These are phyloP conservation scores for Nannobrachium achirus DNA, from an alignment of 2,113 vertebrate genomes.

Conservation along the genomic window DNA sequence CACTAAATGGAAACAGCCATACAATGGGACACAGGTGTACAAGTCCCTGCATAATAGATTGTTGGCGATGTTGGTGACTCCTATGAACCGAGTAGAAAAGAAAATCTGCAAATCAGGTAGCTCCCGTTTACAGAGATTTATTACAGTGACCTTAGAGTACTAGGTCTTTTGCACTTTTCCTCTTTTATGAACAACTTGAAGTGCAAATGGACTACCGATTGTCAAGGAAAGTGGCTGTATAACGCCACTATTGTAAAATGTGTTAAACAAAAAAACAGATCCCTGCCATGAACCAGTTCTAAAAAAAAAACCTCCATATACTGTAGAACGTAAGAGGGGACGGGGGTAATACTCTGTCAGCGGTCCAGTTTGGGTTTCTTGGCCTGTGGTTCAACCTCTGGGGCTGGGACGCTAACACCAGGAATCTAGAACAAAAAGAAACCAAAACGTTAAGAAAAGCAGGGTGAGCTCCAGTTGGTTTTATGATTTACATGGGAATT, in stretches of 20 bases:
- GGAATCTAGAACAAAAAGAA: constrained; percentile 78
- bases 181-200: background rate
- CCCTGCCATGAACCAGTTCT: background rate
- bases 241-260: background rate
- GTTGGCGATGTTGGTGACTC: background rate
- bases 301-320: too few relatives aligned
- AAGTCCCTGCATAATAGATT: background rate
- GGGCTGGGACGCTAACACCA: constrained; percentile 72
- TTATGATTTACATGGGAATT: background rate
- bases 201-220: background rate
- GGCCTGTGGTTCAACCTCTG: constrained; percentile 77
- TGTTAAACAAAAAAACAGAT: constrained; percentile 12
- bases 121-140: too few relatives aligned
- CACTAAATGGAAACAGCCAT: too few relatives aligned
- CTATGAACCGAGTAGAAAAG: background rate
- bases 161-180: background rate
- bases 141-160: too few relatives aligned
- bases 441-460: too few relatives aligned
- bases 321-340: background rate
- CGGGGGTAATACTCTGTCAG: constrained; percentile 61
- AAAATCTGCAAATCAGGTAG: too few relatives aligned
- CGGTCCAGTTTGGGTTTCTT: constrained; percentile 87
- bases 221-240: background rate
- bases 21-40: too few relatives aligned
- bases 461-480: background rate